A percentile compares a stretch with the other conserved stretches of the same genome.
Conservation (phyloP, 2,888 invertebrate species). For the Cyrtodaria siliqua region DNA sequence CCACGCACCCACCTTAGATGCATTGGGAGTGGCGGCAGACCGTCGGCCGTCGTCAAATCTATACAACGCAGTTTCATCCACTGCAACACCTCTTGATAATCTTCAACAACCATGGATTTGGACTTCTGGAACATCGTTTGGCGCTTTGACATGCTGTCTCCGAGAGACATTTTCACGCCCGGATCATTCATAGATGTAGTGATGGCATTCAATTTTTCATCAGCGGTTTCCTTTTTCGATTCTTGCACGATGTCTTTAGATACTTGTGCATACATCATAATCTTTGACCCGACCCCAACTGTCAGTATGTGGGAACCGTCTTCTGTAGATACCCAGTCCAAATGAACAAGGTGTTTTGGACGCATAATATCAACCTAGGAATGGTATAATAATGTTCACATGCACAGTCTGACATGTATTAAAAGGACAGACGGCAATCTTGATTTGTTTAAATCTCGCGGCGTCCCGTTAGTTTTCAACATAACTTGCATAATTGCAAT, state of each 20-base stretch:
- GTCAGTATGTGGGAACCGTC: conserved; percentile 99
- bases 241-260: conserved; percentile 98
- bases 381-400: too few species aligned
- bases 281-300: conserved; percentile 93
- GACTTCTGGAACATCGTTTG: conserved; percentile 92
- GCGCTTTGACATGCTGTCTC: conserved; percentile 38
- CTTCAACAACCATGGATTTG: conserved; percentile 95
- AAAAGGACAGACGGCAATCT: too few species aligned
- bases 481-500: too few species aligned
- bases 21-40: conserved; percentile 98
- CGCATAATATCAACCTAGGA: conserved; percentile 74
- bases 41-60: conserved; percentile 96
- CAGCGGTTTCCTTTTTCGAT: conserved; percentile 84
- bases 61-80: conserved; percentile 98
- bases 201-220: conserved; percentile 22
- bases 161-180: conserved; percentile 24
- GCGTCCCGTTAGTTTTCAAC: too few species aligned
- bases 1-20: conserved; percentile 99
- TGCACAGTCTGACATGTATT: too few species aligned
- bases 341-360: conserved; percentile 90
- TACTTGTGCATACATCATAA: conserved; percentile 94
- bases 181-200: conserved; percentile 41
- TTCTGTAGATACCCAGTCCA: conserved; percentile 99
- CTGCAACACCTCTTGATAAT: conserved; percentile 95
- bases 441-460: too few species aligned